Base-by-base conservation (phyloP, 2,113 vertebrate species). In the Aegithalos caudatus region DNA sequence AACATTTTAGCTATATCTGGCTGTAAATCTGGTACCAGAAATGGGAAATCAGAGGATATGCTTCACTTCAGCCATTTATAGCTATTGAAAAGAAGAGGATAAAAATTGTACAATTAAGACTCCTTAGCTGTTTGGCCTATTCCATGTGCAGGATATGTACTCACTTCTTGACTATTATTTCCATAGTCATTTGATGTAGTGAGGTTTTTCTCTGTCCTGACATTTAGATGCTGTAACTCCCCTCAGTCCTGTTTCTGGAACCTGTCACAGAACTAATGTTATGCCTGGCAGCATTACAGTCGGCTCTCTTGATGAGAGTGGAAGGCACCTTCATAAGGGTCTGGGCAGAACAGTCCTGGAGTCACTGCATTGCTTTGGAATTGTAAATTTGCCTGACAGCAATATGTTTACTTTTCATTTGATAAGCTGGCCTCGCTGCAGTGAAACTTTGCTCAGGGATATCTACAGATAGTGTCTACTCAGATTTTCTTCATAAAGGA, bases 251-350 rank as follows among this genome's bases (percentile, higher is more conserved):
- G 12, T 83, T 86, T 69, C 57, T 84, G 22, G 64, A 86, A 12
- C 62, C 12, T 73, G 8, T 48, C 35, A 33, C 37, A 35, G 57
- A 50, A 17, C 12, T 54, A 22, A 48, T 0, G 0, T 57, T 61
- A 25, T 0, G 0, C 15, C 24, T 47, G 38, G n/a, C 35, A 31
- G 42, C 0, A 0, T 56, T 37, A 18, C 16, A 44, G 62, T 50
- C 0, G 0, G 6, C 5, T 71, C 42, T 53, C 23, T 31, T 56
- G 29, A 2, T 40, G 19, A 44, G 12, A 17, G 18, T 35, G 12
- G 31, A 28, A 72, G 21, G 14, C 15, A 57, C 45, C 64, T 84
- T 58, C 20, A 2, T 17, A 65, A 21, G 24, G 19, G 7, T 40
- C n/a, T 53, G 31, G 42, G 20, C 37, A 66, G 56, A 61, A 16